Base-by-base conservation (phyloP, 2,888 invertebrate genomes). In the Saturnia pavonia region DNA sequence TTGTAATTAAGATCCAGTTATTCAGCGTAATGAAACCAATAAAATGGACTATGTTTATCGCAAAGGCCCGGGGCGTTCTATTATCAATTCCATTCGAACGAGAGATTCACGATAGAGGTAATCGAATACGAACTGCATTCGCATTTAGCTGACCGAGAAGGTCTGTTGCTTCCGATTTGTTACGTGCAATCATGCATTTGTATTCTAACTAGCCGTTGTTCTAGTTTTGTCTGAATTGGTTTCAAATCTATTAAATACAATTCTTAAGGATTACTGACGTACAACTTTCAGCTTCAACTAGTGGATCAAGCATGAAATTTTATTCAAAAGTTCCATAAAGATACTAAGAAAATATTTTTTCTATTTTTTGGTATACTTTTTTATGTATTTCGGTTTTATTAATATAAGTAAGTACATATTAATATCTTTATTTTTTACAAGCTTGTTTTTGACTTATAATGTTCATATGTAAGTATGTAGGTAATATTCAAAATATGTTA, bases 51-150 rank as follows among this genome's bases (percentile, higher is more conserved):
- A 27, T 27, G 12, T 54, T 51, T 68, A 68, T 68, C 48, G 45
- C 68, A 54, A 51, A 68, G 4, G 34, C 25, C 68, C 54, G 16
- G 54, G 51, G 27, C 51, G 51, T 48, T 68, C 60, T 34, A 34
- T 63, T 63, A 63, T 63, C 60, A 63, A 63, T 63, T 63, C 60
- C 27, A 82, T 84, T 82, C 77, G 82, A 82, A 81, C 78, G 84
- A 85, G 84, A 88, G 83, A 85, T 83, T 76, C 75, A 73, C 80
- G 88, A 88, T 87, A 88, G 82, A 84, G 80, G 85, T 88, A 87
- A 88, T 88, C 86, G 87, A 87, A 85, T 84, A 79, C 75, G 73
- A 81, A 79, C 79, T 79, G 78, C 85, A 88, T 86, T 88, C 86
- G 87, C 87, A 80, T 83, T 76, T 74, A 63, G 34, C 60, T 63